Evolutionary conservation across 2,113 vertebrate genomes (phyloP).

Genomic region (Burhinus oedicnemus): DNA sequence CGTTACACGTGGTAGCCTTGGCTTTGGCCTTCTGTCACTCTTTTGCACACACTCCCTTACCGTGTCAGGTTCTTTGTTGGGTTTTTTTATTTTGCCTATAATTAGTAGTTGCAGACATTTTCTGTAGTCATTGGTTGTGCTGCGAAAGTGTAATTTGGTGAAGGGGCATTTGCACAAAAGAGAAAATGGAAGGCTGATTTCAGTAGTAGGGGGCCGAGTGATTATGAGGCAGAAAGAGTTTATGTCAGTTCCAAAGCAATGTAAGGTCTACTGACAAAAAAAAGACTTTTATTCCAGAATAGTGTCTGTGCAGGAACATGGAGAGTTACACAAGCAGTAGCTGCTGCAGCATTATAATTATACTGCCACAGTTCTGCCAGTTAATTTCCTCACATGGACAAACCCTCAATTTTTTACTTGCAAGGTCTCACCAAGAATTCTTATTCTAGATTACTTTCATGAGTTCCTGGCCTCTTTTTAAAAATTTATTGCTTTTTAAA

Average conservation of each 20-base stretch:
- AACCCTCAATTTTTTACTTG: slow-evolving; percentile 45
- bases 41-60: not conserved
- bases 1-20: not conserved
- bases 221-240: slow-evolving; percentile 50
- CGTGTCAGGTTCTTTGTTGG: not conserved
- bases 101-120: slow-evolving; percentile 43
- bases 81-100: not conserved
- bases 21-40: not conserved
- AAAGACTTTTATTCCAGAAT: slow-evolving; percentile 23
- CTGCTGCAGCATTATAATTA: slow-evolving; percentile 45
- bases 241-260: slow-evolving; percentile 31
- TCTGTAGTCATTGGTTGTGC: slow-evolving; percentile 25
- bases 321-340: slow-evolving; percentile 30
- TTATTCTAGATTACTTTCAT: not conserved
- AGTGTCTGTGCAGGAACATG: not conserved
- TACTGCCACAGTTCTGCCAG: slow-evolving; percentile 14
- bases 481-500: not conserved
- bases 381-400: slow-evolving; percentile 29
- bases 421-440: slow-evolving; percentile 9
- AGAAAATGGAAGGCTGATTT: slow-evolving; percentile 59
- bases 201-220: slow-evolving; percentile 13
- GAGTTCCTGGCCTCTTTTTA: not conserved
- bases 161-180: slow-evolving; percentile 59
- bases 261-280: not conserved
- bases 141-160: slow-evolving; percentile 45